These are phyloP conservation scores for Zaprionus camerounensis DNA, from an alignment of 1,140 invertebrate genomes.

Conservation along the genomic window DNA sequence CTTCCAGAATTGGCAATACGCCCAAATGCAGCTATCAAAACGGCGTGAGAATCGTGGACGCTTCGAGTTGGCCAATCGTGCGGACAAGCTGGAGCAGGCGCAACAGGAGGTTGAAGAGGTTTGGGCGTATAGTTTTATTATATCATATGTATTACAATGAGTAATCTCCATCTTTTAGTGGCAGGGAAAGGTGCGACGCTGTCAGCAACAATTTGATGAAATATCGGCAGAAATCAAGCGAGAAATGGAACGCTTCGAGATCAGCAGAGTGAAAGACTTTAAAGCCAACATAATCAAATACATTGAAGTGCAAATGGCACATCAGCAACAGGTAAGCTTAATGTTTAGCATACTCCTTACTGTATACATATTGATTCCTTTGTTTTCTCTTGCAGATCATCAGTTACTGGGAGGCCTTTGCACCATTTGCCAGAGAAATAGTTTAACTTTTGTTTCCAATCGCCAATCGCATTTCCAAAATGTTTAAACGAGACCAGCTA, in stretches of 20 bases:
- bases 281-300: slow-evolving; percentile 95
- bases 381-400: slow-evolving; percentile 88
- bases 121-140: slow-evolving; percentile 45
- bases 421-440: slow-evolving; percentile 95
- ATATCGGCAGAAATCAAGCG: slow-evolving; percentile 98
- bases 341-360: neutral
- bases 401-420: slow-evolving; percentile 97
- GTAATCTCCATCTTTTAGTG: slow-evolving; percentile 86
- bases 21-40: slow-evolving; percentile 96
- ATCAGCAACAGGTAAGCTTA: slow-evolving; percentile 93
- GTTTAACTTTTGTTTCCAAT: slow-evolving; percentile 77
- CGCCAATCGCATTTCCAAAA: slow-evolving; percentile 40
- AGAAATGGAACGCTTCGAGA: slow-evolving; percentile 97
- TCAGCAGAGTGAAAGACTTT: slow-evolving; percentile 95
- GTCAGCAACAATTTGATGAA: slow-evolving; percentile 98
- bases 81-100: slow-evolving; percentile 95
- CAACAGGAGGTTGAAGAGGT: slow-evolving; percentile 96
- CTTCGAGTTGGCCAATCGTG: slow-evolving; percentile 93
- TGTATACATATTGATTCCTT: neutral
- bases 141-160: neutral
- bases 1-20: slow-evolving; percentile 99
- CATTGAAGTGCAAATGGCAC: slow-evolving; percentile 96
- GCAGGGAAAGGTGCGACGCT: slow-evolving; percentile 97
- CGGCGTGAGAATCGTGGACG: slow-evolving; percentile 97
- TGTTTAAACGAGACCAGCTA: slow-evolving; percentile 33